Evolutionary conservation across 2,888 invertebrate species (phyloP).

Genomic region (Myathropa florea): DNA sequence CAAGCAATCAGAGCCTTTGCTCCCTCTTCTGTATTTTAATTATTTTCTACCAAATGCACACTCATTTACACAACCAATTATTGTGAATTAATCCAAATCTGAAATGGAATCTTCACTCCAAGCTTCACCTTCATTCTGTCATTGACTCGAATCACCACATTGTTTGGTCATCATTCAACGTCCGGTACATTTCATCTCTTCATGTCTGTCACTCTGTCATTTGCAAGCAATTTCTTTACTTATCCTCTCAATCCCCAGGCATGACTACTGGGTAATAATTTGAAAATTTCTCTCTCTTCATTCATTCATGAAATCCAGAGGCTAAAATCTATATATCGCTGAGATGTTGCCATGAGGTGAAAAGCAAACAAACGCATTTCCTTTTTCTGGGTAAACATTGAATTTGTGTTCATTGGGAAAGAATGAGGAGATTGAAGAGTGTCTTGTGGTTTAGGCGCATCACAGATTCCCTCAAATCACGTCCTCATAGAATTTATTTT

Average conservation of each 20-base stretch:
- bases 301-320: background rate
- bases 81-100: background rate
- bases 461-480: background rate
- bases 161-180: slow-evolving; percentile 15
- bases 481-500: slow-evolving; percentile 9
- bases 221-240: slow-evolving; percentile 24
- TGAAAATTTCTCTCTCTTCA: slow-evolving; percentile 6
- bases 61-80: background rate
- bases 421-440: background rate
- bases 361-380: slow-evolving; percentile 34
- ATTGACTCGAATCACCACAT: background rate
- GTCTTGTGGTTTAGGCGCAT: background rate
- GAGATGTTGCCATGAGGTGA: background rate
- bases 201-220: slow-evolving; percentile 14
- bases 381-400: slow-evolving; percentile 10
- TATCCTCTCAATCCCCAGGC: background rate
- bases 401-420: background rate
- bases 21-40: background rate
- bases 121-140: background rate
- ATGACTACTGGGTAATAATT: slow-evolving; percentile 12
- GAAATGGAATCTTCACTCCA: too few species aligned
- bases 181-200: background rate
- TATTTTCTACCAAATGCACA: background rate
- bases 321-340: background rate
- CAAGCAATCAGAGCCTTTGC: too few species aligned